Conservation (phyloP, 1,140 invertebrate genomes). For the Choristoneura fumiferana region DNA sequence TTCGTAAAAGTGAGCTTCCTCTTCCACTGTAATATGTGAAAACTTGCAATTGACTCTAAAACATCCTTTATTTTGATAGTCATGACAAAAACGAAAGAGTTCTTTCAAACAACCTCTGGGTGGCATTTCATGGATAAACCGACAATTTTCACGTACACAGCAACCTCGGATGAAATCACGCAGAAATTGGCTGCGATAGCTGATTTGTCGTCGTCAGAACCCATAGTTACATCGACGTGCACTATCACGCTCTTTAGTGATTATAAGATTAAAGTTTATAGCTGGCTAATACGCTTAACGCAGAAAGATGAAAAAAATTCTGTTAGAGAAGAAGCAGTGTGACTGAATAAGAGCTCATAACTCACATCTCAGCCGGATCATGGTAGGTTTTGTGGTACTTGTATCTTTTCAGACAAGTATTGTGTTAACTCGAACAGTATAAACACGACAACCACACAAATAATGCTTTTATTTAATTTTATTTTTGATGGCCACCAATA, state of each 20-base stretch:
- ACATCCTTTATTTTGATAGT: constrained; percentile 72
- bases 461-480: too few relatives aligned
- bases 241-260: constrained; percentile 36
- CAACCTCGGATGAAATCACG: constrained; percentile 61
- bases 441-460: too few relatives aligned
- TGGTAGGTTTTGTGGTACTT: too few relatives aligned
- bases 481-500: too few relatives aligned
- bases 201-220: constrained; percentile 42
- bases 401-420: too few relatives aligned
- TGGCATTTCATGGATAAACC: constrained; percentile 62
- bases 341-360: too few relatives aligned
- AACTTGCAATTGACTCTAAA: constrained; percentile 67
- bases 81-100: constrained; percentile 67
- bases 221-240: constrained; percentile 39
- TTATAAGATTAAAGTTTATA: neutral
- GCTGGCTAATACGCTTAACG: neutral
- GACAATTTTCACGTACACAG: constrained; percentile 61
- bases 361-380: too few relatives aligned
- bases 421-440: too few relatives aligned
- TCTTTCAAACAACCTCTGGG: constrained; percentile 57
- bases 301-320: too few relatives aligned
- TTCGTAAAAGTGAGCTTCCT: constrained; percentile 61
- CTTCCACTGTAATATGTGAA: constrained; percentile 55
- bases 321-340: too few relatives aligned
- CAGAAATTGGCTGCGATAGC: constrained; percentile 46